Evolutionary conservation across 2,888 invertebrate genomes (phyloP).

Genomic region (Tiliacea citrago): DNA sequence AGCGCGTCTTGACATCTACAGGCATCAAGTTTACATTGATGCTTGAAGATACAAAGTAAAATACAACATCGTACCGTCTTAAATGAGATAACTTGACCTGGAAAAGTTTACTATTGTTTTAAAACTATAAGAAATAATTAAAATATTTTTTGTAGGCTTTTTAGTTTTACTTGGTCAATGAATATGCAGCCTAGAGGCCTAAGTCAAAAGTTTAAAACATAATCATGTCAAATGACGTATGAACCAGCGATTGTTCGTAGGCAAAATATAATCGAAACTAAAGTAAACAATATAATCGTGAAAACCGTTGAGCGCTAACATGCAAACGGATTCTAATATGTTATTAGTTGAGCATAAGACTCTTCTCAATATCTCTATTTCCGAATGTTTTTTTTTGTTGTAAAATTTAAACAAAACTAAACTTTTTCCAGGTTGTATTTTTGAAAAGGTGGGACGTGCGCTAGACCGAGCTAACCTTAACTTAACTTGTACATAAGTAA

Average conservation of each 20-base stretch:
- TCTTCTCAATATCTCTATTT: neutral
- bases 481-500: slow-evolving; percentile 81
- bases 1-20: slow-evolving; percentile 68
- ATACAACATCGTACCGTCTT: slow-evolving; percentile 63
- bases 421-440: slow-evolving; percentile 54
- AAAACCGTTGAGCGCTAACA: neutral
- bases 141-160: neutral
- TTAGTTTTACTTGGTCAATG: slow-evolving; percentile 14
- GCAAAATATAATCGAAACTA: neutral
- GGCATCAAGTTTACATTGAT: slow-evolving; percentile 68
- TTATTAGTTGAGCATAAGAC: neutral
- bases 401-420: slow-evolving; percentile 29
- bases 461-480: slow-evolving; percentile 76
- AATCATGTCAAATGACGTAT: neutral
- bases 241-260: neutral
- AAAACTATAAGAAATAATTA: neutral
- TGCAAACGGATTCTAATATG: neutral
- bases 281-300: neutral
- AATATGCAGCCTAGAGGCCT: slow-evolving; percentile 3
- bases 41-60: slow-evolving; percentile 66
- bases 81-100: slow-evolving; percentile 46
- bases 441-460: slow-evolving; percentile 79
- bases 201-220: slow-evolving; percentile 33
- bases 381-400: too few relatives aligned
- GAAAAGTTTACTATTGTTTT: slow-evolving; percentile 51